phyloP scores from a whole-genome alignment of 37 sponge, comb jelly and placozoan genomes.

The Hormiphora californensis region DNA sequence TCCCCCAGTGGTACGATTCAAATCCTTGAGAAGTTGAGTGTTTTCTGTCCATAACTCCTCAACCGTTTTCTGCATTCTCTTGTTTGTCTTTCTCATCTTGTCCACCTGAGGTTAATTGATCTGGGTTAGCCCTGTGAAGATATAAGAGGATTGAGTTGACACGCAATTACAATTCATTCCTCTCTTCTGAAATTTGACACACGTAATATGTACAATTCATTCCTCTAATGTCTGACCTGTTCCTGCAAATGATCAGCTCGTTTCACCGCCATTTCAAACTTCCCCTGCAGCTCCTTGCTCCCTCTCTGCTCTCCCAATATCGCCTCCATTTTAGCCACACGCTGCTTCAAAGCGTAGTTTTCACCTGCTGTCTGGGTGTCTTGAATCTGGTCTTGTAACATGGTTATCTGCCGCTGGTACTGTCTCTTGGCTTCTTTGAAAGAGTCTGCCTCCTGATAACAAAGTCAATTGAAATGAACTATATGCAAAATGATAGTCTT shows the following conservation, averaged over 20 bases:
- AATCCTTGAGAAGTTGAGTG: slow-evolving; percentile 38
- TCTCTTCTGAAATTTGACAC: too few species aligned
- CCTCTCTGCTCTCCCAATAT: background rate
- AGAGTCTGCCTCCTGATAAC: slow-evolving; percentile 14
- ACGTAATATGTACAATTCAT: too few species aligned
- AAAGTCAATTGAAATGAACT: too few species aligned
- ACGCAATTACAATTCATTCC: too few species aligned
- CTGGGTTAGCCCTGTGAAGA: too few species aligned
- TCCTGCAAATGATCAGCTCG: slow-evolving; percentile 43
- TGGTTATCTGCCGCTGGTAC: background rate
- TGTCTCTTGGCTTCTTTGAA: slow-evolving; percentile 30
- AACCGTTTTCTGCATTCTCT: slow-evolving; percentile 41
- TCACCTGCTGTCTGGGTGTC: background rate
- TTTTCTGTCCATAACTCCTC: slow-evolving; percentile 46
- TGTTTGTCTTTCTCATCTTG: slow-evolving; percentile 49
- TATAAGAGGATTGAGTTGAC: too few species aligned
- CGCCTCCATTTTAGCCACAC: background rate
- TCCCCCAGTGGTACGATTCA: background rate
- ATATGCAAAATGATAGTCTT: too few species aligned
- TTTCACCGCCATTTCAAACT: slow-evolving; percentile 46
- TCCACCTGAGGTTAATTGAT: slow-evolving; percentile 2
- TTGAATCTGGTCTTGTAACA: background rate
- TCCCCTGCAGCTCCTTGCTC: slow-evolving; percentile 7
- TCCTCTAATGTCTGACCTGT: too few species aligned
- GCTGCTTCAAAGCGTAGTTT: background rate